Conservation (phyloP, 30 jellyfish, hydroid and myxozoan genomes). For the Aurelia aurita complex sp. Pacific region DNA sequence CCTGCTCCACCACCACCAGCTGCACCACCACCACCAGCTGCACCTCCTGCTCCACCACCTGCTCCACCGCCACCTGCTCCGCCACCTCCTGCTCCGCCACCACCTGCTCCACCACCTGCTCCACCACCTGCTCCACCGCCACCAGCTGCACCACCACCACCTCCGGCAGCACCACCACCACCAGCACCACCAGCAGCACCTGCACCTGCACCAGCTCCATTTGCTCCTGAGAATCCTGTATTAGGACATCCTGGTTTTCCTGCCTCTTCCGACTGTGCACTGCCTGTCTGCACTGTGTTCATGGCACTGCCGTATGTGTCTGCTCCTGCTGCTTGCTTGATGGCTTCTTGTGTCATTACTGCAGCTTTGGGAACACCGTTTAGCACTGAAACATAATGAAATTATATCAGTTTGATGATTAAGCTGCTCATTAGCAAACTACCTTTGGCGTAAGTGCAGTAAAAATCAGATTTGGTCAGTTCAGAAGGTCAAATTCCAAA, state of each 20-base stretch:
- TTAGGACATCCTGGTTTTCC: constrained; percentile 84
- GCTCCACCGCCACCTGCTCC: constrained; percentile 26
- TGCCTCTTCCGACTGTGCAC: constrained; percentile 89
- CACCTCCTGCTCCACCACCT: constrained; percentile 48
- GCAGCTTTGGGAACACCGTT: constrained; percentile 82
- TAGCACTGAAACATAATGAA: constrained; percentile 45
- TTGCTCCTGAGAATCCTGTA: constrained; percentile 43
- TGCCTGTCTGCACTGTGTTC: constrained; percentile 92
- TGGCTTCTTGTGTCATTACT: constrained; percentile 68
- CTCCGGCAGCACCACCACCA: constrained; percentile 35
- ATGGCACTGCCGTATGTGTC: constrained; percentile 51
- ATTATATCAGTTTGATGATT: no score
- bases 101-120: constrained; percentile 24
- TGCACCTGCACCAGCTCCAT: constrained; percentile 72
- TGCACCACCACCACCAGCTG: constrained; percentile 36
- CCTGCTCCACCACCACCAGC: constrained; percentile 19
- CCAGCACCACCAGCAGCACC: constrained; percentile 54
- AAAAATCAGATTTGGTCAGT: no score
- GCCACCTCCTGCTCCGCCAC: constrained; percentile 16
- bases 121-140: constrained; percentile 37
- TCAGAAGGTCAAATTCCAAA: no score
- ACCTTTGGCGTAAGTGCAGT: no score
- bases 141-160: constrained; percentile 11
- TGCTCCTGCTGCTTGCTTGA: constrained; percentile 79
- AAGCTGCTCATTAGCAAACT: no score